These are phyloP conservation scores for Oncorhynchus clarkii DNA, from an alignment of 2,113 vertebrate species.

Conservation along the genomic window DNA sequence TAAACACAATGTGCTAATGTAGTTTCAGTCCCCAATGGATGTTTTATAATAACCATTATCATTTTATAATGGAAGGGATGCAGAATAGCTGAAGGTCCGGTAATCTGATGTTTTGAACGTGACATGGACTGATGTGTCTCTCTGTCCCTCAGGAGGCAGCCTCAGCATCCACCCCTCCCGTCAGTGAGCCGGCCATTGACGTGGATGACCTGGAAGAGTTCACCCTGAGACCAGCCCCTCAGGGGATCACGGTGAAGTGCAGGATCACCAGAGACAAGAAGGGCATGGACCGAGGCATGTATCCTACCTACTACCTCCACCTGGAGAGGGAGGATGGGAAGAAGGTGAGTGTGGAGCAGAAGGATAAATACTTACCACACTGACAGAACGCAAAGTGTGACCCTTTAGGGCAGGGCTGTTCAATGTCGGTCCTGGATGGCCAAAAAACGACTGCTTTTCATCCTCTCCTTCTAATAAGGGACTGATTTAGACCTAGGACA, in stretches of 20 bases:
- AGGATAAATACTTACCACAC: background rate
- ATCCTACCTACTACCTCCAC: slow-evolving; percentile 98
- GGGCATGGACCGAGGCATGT: slow-evolving; percentile 99
- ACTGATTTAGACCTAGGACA: too few relatives aligned
- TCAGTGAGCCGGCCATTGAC: slow-evolving; percentile 82
- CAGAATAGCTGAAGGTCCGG: slow-evolving; percentile 10
- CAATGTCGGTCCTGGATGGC: too few relatives aligned
- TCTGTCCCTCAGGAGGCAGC: slow-evolving; percentile 82
- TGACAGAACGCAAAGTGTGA: background rate
- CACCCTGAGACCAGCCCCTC: slow-evolving; percentile 87
- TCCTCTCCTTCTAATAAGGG: too few relatives aligned
- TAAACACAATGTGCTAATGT: slow-evolving; percentile 38
- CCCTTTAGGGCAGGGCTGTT: background rate
- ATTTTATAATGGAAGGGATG: slow-evolving; percentile 42
- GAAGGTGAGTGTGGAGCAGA: slow-evolving; percentile 78
- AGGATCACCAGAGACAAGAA: slow-evolving; percentile 98
- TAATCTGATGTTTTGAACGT: slow-evolving; percentile 14
- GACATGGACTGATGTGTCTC: background rate
- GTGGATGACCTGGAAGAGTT: slow-evolving; percentile 96
- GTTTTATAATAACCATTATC: slow-evolving; percentile 49
- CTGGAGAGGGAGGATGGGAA: slow-evolving; percentile 97
- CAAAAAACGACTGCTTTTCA: too few relatives aligned
- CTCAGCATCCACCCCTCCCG: slow-evolving; percentile 86
- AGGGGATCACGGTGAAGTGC: slow-evolving; percentile 93
- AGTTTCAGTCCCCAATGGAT: slow-evolving; percentile 37